Conservation (phyloP, 2,797 vertebrate species). For the Cossypha heuglini region DNA sequence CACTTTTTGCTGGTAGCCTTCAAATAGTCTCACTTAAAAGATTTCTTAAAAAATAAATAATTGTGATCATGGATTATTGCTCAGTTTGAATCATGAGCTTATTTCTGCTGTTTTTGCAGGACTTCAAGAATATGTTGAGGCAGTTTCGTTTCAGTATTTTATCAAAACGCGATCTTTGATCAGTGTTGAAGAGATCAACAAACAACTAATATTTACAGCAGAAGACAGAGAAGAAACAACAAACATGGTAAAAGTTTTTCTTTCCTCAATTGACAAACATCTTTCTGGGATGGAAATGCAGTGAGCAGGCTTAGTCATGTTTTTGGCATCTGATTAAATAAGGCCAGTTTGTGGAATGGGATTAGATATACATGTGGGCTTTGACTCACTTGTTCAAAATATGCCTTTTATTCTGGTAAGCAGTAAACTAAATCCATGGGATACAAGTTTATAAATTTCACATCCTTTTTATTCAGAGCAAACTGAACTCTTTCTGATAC, state of each 20-base stretch:
- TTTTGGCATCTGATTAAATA: constrained; percentile 43
- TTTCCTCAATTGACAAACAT: background rate
- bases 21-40: background rate
- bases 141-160: constrained; percentile 93
- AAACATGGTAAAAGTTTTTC: constrained; percentile 68
- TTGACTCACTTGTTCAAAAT: background rate
- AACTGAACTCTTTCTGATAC: background rate
- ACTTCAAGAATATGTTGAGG: constrained; percentile 96
- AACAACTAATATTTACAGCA: constrained; percentile 85
- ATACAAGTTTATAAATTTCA: constrained; percentile 3
- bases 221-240: constrained; percentile 73
- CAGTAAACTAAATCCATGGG: background rate
- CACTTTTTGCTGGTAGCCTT: background rate
- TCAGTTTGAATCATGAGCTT: background rate
- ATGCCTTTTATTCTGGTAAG: background rate
- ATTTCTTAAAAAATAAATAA: background rate
- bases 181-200: constrained; percentile 94
- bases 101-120: constrained; percentile 73
- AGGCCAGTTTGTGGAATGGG: background rate
- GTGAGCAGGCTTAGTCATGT: background rate
- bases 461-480: background rate
- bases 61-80: background rate
- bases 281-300: constrained; percentile 4
- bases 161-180: constrained; percentile 91
- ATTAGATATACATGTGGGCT: background rate